Conservation (phyloP, 2,888 invertebrate genomes). For the Trissolcus brochymenae region DNA sequence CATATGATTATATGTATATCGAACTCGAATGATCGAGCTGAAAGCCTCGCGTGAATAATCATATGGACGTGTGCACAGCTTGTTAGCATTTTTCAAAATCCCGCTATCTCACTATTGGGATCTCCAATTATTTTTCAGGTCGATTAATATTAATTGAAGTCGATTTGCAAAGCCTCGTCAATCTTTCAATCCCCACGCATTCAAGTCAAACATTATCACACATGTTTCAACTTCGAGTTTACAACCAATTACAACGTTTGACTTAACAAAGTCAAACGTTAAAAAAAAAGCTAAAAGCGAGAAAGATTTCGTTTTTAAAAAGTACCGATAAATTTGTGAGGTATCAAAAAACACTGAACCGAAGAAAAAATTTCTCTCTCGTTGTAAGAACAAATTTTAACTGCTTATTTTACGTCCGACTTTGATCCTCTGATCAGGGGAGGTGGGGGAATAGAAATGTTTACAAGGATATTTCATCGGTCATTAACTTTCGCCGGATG, state of each 20-base stretch:
- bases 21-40: constrained; percentile 60
- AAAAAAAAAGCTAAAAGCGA: too few species aligned
- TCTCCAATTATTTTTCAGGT: constrained; percentile 5
- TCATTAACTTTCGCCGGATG: constrained; percentile 38
- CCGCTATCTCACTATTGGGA: constrained; percentile 19
- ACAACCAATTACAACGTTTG: too few species aligned
- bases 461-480: constrained; percentile 37
- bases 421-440: neutral
- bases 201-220: neutral
- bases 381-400: too few species aligned
- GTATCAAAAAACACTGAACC: too few species aligned
- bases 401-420: neutral
- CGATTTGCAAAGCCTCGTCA: constrained; percentile 5
- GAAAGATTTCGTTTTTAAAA: too few species aligned
- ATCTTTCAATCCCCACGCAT: neutral
- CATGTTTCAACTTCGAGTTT: too few species aligned
- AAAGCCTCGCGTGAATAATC: constrained; percentile 61
- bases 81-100: constrained; percentile 18
- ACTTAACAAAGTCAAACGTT: too few species aligned
- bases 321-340: too few species aligned
- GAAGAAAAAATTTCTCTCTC: neutral
- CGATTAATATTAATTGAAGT: constrained; percentile 14
- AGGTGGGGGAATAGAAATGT: constrained; percentile 11
- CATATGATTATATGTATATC: constrained; percentile 43
- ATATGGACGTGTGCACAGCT: constrained; percentile 24